phyloP scores from a whole-genome alignment of 2,113 vertebrate species.

The Psittacula cyanocephala region DNA sequence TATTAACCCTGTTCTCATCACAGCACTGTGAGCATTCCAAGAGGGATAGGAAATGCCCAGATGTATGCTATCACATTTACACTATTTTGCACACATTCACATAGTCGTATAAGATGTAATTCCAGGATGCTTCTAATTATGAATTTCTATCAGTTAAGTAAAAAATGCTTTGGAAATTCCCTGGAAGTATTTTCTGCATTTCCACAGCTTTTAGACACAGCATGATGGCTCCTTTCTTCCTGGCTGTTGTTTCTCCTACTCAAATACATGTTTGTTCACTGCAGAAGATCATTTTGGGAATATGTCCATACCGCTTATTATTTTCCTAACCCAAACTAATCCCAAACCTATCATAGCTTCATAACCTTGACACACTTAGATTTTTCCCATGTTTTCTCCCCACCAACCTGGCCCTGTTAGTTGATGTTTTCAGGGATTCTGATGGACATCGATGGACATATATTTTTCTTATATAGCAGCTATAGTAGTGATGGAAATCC shows the following conservation, averaged over 20 bases:
- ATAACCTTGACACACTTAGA: not conserved
- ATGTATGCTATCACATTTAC: not conserved
- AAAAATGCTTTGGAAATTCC: not conserved
- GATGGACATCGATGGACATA: not conserved
- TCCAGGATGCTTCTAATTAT: not conserved
- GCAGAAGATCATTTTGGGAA: not conserved
- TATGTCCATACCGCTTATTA: not conserved
- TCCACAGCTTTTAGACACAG: not conserved
- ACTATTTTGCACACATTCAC: not conserved
- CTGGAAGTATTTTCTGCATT: not conserved
- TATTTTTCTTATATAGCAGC: not conserved
- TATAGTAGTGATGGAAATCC: not conserved
- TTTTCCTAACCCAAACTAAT: not conserved
- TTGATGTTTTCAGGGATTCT: not conserved
- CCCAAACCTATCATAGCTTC: not conserved
- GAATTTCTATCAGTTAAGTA: not conserved
- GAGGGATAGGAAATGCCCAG: not conserved
- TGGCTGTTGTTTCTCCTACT: not conserved
- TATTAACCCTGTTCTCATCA: constrained; percentile 29
- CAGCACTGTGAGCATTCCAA: not conserved
- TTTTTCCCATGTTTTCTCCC: not conserved
- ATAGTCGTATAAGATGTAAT: not conserved
- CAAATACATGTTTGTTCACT: not conserved
- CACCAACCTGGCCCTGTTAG: not conserved
- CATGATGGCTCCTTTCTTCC: not conserved